Evolutionary conservation across 2,888 invertebrate species (phyloP), one percentile per base, ranked within the genome.

Genomic region (Eupelmus urozonus): DNA sequence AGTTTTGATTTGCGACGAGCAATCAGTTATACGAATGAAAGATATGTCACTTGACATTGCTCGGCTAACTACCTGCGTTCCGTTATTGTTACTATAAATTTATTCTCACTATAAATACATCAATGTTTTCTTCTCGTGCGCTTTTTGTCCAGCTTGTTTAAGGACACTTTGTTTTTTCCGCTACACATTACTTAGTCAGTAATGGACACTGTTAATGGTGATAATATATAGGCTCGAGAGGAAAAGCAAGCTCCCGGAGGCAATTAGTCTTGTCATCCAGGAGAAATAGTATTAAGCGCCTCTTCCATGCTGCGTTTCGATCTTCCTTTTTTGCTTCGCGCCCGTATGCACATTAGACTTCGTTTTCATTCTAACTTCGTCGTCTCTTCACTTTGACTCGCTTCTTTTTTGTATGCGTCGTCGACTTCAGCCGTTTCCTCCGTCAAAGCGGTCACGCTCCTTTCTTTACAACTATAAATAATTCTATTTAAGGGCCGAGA

Each of bases 241-340:
- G 57, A 18, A 42, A 29, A 34, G n/a, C n/a, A 49, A 5, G 3
- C 34, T 79, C 71, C 55, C 60, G 34, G 51, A 53, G 71, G 78
- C 57, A 79, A 82, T 82, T 82, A 82, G 80, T 82, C 82, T 81
- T 82, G 82, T 82, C 82, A 78, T 79, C 62, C 71, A 59, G 49
- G 45, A 78, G 80, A 82, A 82, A 82, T 80, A 80, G 60, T 67
- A 62, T 72, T 71, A 42, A 62, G 77, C 62, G 66, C 60, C 42
- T 59, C 62, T 67, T 60, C 20, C 60, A 71, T 65, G 27, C 51
- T 70, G 45, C 27, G 65, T 66, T 53, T 51, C 53, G 27, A 57
- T 75, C 45, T 74, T 57, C 62, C 69, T 77, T 80, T 67, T 81
- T 65, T 34, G 23, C 40, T 66, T 73, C 34, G 25, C 18, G 25